Conservation (phyloP, 2,797 vertebrate species). For the Notoglanidium macrostoma region DNA sequence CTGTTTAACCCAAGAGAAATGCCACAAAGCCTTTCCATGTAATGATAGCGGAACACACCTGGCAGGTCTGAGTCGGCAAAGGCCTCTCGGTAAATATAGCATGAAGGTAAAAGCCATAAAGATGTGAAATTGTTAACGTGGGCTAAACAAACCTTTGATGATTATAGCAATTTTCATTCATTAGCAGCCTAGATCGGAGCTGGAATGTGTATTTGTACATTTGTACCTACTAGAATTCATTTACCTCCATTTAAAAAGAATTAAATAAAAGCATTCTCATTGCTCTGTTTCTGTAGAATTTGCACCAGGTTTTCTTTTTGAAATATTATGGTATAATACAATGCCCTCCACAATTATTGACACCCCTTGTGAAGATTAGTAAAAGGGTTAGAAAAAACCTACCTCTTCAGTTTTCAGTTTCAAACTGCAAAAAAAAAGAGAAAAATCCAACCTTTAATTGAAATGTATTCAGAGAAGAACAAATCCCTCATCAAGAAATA, state of each 20-base stretch:
- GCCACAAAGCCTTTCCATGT: background rate
- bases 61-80: background rate
- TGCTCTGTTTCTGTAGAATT: background rate
- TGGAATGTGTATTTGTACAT: background rate
- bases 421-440: too few relatives aligned
- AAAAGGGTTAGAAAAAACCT: too few relatives aligned
- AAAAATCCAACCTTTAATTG: too few relatives aligned
- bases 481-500: too few relatives aligned
- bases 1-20: conserved; percentile 25
- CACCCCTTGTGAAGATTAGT: too few relatives aligned
- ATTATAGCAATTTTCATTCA: conserved; percentile 3
- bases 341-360: too few relatives aligned
- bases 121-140: background rate
- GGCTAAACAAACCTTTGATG: background rate
- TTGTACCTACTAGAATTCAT: background rate
- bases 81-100: background rate
- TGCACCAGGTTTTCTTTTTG: background rate
- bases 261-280: background rate
- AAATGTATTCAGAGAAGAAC: too few relatives aligned
- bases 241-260: background rate
- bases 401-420: too few relatives aligned
- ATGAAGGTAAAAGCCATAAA: background rate
- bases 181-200: background rate
- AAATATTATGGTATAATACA: background rate
- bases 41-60: conserved; percentile 6